Evolutionary conservation across 2,797 vertebrate species (phyloP), one percentile per base, ranked within the genome.

Genomic region (Lerista edwardsae): DNA sequence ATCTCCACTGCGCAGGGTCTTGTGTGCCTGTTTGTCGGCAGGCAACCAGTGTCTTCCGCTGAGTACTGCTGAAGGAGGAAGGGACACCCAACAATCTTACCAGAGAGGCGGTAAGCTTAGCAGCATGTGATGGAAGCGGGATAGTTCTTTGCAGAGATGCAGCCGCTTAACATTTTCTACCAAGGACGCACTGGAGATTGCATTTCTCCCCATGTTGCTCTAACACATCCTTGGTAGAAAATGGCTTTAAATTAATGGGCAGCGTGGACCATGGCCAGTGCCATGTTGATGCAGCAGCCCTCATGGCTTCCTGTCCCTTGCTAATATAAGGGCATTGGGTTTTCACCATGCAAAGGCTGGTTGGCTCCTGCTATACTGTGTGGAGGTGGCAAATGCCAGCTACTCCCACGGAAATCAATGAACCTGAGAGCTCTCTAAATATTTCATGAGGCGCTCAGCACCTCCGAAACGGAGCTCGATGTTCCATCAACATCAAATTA

Each of bases 401-500:
- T 67, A 31, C 68, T 39, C 27, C 86, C n/a, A 82, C 47, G 77
- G 75, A 90, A 75, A 64, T 34, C 74, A 61, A 47, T 6, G 7
- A 65, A 29, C 51, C 86, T 64, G 59, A 84, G 79, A 86, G 47
- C 15, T 59, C 77, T 80, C 59, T 86, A 74, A 12, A 51, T 8
- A 85, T 87, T 57, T 36, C 73, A 34, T 80, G 31, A 84, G 61
- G 74, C 75, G 21, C 17, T 84, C 21, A 59, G 59, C 84, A 34
- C 36, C 47, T 79, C 8, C 41, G 6, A 87, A 23, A 19, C 44
- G 79, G 21, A 73, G 69, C 23, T 41, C 74, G 27, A 11, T 14
- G 79, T 86, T 89, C 86, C 84, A 84, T 89, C 73, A 75, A 39
- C 64, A 77, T 79, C 31, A 80, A 44, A 27, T 86, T 71, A 75